These are phyloP conservation scores for Anastatus disparis DNA, from an alignment of 1,140 invertebrate species.

Conservation along the genomic window DNA sequence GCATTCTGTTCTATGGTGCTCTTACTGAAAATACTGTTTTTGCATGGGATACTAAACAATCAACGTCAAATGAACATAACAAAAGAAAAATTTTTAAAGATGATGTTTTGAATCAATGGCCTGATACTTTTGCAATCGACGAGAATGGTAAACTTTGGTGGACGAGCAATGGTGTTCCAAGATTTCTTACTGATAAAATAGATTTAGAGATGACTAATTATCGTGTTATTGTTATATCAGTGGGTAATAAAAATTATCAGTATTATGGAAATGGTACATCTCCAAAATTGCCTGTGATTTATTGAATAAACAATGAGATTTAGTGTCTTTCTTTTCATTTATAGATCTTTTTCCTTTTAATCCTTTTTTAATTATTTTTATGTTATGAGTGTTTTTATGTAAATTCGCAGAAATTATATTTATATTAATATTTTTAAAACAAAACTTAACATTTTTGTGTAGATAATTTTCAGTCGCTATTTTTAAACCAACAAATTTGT, in stretches of 20 bases:
- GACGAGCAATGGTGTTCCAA: conserved; percentile 71
- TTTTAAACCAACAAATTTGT: no score
- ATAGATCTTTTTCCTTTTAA: neutral
- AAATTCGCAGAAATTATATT: no score
- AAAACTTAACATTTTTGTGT: no score
- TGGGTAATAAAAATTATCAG: conserved; percentile 70
- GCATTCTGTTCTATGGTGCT: conserved; percentile 72
- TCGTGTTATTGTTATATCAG: conserved; percentile 60
- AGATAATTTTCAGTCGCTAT: no score
- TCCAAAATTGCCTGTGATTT: conserved; percentile 45
- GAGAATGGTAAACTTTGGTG: conserved; percentile 70
- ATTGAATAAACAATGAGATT: no score
- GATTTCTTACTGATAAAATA: conserved; percentile 67
- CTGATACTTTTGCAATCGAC: conserved; percentile 74
- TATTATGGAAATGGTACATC: conserved; percentile 58
- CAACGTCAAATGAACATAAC: conserved; percentile 42
- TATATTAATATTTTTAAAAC: no score
- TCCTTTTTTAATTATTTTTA: neutral
- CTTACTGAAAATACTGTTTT: conserved; percentile 72
- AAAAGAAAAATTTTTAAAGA: conserved; percentile 67
- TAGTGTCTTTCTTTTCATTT: neutral
- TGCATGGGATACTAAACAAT: conserved; percentile 68
- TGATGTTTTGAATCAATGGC: conserved; percentile 72
- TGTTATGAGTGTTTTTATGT: no score
- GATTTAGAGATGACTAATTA: conserved; percentile 69